Conservation (phyloP, 2,113 vertebrate species). For the Uria aalge region DNA sequence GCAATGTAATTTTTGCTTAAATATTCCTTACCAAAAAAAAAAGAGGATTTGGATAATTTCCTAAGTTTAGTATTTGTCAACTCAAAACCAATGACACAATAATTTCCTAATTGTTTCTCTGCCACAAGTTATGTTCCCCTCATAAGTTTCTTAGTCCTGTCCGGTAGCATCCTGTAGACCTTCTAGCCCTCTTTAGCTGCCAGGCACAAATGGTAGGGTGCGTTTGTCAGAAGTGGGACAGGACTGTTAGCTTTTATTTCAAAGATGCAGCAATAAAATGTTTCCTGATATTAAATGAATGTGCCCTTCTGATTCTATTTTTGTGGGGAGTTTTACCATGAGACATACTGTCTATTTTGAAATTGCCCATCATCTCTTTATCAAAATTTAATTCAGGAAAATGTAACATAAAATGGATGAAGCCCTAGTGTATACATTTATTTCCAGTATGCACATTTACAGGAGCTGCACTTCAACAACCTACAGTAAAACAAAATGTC, state of each 20-base stretch:
- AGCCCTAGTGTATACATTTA: not conserved
- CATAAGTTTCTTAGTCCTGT: not conserved
- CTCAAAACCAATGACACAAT: not conserved
- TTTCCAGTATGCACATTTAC: not conserved
- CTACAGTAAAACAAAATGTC: not conserved
- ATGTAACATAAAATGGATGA: not conserved
- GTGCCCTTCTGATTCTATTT: not conserved
- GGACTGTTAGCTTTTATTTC: not conserved
- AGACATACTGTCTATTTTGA: not conserved
- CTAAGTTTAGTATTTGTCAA: not conserved
- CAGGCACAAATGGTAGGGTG: conserved; percentile 23
- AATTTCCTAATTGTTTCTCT: not conserved
- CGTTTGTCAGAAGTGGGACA: not conserved
- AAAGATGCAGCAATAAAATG: not conserved
- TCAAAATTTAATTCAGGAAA: not conserved
- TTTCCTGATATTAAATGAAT: not conserved
- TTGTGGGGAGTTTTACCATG: not conserved
- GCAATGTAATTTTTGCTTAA: conserved; percentile 36
- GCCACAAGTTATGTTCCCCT: not conserved
- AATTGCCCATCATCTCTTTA: not conserved
- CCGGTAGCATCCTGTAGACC: not conserved
- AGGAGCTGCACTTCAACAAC: not conserved
- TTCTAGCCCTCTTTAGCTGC: not conserved
- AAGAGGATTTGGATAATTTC: not conserved
- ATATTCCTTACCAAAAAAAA: not conserved